phyloP scores from a whole-genome alignment of 2,888 invertebrate genomes.

The Morpho achilles region DNA sequence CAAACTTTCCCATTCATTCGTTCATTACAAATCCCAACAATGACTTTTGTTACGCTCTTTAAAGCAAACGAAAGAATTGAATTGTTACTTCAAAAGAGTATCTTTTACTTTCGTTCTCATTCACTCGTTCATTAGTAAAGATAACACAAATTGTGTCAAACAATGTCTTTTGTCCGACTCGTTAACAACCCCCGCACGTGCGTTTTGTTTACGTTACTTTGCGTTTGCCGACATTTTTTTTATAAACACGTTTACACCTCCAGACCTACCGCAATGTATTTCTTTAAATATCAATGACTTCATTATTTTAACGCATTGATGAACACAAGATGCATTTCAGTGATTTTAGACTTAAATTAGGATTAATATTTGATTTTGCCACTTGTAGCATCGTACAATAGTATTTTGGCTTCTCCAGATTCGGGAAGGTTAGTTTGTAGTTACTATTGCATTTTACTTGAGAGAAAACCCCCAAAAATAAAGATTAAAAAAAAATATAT shows the following conservation, averaged over 20 bases:
- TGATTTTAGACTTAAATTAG: no score
- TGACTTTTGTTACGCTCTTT: conserved; percentile 10
- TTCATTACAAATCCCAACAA: conserved; percentile 9
- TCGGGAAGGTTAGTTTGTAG: no score
- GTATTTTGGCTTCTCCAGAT: no score
- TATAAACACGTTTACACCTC: conserved; percentile 7
- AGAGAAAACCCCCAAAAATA: no score
- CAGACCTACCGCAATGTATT: conserved; percentile 14
- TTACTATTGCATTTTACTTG: no score
- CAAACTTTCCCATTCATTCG: neutral
- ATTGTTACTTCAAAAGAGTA: neutral
- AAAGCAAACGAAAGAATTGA: neutral
- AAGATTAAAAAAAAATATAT: no score
- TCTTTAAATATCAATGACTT: neutral
- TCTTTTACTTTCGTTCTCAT: conserved; percentile 15
- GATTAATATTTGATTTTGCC: no score
- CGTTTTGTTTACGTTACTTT: conserved; percentile 41
- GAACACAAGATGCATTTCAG: no score
- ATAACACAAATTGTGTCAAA: conserved; percentile 16
- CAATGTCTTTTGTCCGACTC: conserved; percentile 12
- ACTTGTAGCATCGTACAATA: no score
- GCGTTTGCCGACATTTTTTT: conserved; percentile 17
- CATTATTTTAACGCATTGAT: no score
- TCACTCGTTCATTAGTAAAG: conserved; percentile 18
- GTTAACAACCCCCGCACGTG: conserved; percentile 41